These are phyloP conservation scores for Heliornis fulica DNA, from an alignment of 2,113 vertebrate genomes.

Conservation along the genomic window DNA sequence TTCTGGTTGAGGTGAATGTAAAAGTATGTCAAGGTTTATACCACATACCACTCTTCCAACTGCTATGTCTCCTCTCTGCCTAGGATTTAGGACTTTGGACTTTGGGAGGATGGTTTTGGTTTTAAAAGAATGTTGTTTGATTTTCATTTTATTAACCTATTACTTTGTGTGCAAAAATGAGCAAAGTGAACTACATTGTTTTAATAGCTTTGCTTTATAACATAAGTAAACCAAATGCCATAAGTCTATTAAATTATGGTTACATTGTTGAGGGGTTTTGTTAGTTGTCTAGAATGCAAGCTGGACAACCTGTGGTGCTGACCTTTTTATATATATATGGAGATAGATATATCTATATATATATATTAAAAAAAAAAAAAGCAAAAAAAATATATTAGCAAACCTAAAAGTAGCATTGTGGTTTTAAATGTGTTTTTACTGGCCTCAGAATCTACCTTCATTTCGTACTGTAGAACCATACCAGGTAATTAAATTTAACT, in stretches of 20 bases:
- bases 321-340: constrained; percentile 74
- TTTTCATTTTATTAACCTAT: constrained; percentile 63
- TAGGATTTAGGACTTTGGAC: constrained; percentile 57
- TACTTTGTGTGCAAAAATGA: constrained; percentile 69
- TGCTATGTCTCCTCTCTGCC: constrained; percentile 55
- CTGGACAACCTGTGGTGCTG: constrained; percentile 78
- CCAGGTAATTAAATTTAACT: constrained; percentile 74
- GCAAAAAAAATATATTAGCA: constrained; percentile 36
- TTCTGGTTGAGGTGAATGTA: constrained; percentile 77
- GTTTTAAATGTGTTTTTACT: constrained; percentile 77
- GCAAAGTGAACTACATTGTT: constrained; percentile 74
- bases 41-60: constrained; percentile 59
- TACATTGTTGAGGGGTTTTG: constrained; percentile 69
- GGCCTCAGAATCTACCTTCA: constrained; percentile 81
- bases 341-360: constrained; percentile 42
- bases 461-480: constrained; percentile 80
- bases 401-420: constrained; percentile 78
- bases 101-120: constrained; percentile 53
- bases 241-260: constrained; percentile 73
- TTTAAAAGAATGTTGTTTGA: constrained; percentile 66
- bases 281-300: constrained; percentile 64
- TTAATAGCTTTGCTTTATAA: constrained; percentile 74
- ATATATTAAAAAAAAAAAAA: not conserved
- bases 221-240: constrained; percentile 81
- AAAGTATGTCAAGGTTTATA: constrained; percentile 70